Evolutionary conservation across 2,113 vertebrate species (phyloP).

Genomic region (Axis porcinus): DNA sequence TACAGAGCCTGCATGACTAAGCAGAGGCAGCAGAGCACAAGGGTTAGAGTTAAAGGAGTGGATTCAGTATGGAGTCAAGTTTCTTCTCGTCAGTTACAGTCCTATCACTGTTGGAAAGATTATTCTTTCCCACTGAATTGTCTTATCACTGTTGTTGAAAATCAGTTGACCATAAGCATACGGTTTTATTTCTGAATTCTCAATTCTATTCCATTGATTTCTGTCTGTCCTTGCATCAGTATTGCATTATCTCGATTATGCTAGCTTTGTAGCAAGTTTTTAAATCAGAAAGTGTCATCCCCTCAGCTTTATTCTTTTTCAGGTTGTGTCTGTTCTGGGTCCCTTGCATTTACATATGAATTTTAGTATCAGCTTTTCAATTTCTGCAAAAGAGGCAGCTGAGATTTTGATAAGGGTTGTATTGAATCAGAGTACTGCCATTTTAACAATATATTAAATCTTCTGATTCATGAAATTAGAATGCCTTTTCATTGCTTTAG

Average conservation of each 20-base stretch:
- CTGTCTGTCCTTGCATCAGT: not conserved
- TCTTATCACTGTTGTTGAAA: not conserved
- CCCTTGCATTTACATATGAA: not conserved
- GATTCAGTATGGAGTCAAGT: not conserved
- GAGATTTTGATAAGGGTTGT: not conserved
- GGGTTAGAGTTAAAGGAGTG: not conserved
- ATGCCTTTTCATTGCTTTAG: not conserved
- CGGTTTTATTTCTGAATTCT: not conserved
- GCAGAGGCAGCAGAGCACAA: not conserved
- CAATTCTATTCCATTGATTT: not conserved
- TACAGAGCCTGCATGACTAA: not conserved
- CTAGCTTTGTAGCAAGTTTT: not conserved
- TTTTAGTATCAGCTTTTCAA: not conserved
- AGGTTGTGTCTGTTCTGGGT: not conserved
- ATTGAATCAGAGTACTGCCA: not conserved
- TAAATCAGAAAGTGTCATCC: not conserved
- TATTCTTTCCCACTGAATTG: not conserved
- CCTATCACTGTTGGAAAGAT: not conserved
- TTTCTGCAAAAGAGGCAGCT: not conserved
- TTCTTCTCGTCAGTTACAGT: not conserved
- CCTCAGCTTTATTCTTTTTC: not conserved
- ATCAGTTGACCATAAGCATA: not conserved
- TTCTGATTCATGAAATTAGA: not conserved
- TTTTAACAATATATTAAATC: not conserved
- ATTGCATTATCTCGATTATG: not conserved